These are phyloP conservation scores for Notarius quadriscutis DNA, from an alignment of 2,113 vertebrate species.

Conservation along the genomic window DNA sequence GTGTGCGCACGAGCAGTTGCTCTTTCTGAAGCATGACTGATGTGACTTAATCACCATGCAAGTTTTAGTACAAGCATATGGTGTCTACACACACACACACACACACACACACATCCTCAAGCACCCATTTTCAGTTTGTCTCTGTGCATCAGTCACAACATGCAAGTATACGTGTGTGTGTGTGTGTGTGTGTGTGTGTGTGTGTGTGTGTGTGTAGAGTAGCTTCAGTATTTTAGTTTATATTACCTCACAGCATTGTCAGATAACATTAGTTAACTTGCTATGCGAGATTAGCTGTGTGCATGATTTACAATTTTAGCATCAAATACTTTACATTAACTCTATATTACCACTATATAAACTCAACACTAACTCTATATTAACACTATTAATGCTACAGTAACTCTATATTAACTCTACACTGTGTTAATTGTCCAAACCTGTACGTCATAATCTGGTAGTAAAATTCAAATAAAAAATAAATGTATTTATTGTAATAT, in stretches of 20 bases:
- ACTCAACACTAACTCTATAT: neutral
- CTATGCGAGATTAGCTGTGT: neutral
- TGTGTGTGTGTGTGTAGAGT: neutral
- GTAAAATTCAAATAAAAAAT: neutral
- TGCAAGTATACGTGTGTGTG: neutral
- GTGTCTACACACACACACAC: conserved; percentile 28
- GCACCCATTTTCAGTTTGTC: neutral
- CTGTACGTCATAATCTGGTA: neutral
- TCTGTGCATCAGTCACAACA: neutral
- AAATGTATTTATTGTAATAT: neutral
- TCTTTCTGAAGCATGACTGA: conserved; percentile 27
- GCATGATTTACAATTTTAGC: neutral
- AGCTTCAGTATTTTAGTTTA: neutral
- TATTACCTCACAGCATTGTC: neutral
- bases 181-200: neutral
- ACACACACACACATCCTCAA: conserved; percentile 9
- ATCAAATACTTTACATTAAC: neutral
- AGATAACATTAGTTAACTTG: neutral
- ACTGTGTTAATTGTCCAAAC: too few species aligned
- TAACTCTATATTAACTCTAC: too few species aligned
- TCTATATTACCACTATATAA: neutral
- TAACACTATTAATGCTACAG: too few species aligned
- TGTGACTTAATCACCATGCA: conserved; percentile 36
- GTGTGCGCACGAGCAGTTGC: neutral
- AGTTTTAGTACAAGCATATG: conserved; percentile 34